Percentiles rank a stretch among this genome's conserved stretches.
phyloP scores from a whole-genome alignment of 2,113 vertebrate genomes.

The Ranitomeya imitator region DNA sequence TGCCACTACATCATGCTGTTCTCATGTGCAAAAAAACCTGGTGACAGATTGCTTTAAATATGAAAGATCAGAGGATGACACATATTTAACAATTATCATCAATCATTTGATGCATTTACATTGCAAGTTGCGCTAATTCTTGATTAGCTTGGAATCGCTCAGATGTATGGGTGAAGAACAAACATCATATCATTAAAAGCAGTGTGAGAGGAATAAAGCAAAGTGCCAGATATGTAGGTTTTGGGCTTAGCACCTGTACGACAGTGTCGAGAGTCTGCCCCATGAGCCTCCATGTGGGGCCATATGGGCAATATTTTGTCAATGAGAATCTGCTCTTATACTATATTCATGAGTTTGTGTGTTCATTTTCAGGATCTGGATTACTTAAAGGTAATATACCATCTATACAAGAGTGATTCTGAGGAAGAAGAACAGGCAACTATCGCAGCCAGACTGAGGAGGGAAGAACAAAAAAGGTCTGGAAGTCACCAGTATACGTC shows the following conservation, averaged over 20 bases:
- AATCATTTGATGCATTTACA: too few relatives aligned
- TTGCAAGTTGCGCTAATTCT: too few relatives aligned
- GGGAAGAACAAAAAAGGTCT: constrained; percentile 37
- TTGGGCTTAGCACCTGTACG: neutral
- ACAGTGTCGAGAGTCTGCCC: neutral
- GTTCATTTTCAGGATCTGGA: constrained; percentile 44
- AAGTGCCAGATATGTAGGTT: neutral
- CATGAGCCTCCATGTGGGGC: neutral
- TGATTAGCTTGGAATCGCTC: too few relatives aligned
- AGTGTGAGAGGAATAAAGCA: neutral
- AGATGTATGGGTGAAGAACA: neutral
- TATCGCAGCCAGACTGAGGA: constrained; percentile 4
- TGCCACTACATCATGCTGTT: too few relatives aligned
- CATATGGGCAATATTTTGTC: neutral
- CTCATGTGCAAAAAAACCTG: too few relatives aligned
- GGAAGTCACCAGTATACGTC: neutral
- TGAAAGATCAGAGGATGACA: too few relatives aligned
- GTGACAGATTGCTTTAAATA: too few relatives aligned
- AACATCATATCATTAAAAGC: neutral
- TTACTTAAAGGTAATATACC: constrained; percentile 51
- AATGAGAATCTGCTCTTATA: neutral
- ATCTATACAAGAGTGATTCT: constrained; percentile 54
- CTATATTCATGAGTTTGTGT: neutral
- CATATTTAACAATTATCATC: too few relatives aligned
- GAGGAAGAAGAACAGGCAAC: constrained; percentile 42